Percentiles rank a stretch among this genome's conserved stretches.
Evolutionary conservation across 2,888 invertebrate species (phyloP).

Genomic region (Trichogramma evanescens): DNA sequence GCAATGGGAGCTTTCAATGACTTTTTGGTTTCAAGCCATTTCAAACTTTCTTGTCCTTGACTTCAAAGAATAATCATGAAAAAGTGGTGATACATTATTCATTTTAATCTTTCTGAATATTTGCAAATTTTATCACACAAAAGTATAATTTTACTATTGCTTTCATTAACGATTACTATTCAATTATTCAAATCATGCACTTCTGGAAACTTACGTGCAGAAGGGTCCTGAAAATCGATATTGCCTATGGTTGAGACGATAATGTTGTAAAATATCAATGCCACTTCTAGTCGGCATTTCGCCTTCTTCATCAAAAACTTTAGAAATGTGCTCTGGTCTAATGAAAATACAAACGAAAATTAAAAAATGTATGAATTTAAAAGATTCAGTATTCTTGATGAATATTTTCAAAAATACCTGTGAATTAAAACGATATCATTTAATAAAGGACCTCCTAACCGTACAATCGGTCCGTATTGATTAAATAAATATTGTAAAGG

Average conservation of each 20-base stretch:
- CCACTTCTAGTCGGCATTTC: slow-evolving; percentile 56
- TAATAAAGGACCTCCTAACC: slow-evolving; percentile 59
- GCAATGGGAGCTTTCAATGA: slow-evolving; percentile 51
- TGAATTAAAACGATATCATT: slow-evolving; percentile 57
- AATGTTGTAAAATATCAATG: slow-evolving; percentile 60
- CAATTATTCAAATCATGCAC: not conserved
- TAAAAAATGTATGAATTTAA: not conserved
- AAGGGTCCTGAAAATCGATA: slow-evolving; percentile 54
- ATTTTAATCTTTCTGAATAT: too few species aligned
- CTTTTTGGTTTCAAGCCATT: slow-evolving; percentile 55
- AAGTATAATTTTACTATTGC: not conserved
- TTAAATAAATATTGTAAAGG: slow-evolving; percentile 49
- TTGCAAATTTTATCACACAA: not conserved
- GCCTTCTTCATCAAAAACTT: slow-evolving; percentile 58
- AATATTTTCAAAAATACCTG: slow-evolving; percentile 22
- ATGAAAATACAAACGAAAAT: not conserved
- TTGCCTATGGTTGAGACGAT: slow-evolving; percentile 54
- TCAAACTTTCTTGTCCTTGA: slow-evolving; percentile 47
- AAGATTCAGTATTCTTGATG: too few species aligned
- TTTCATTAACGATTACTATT: not conserved
- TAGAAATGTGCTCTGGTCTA: slow-evolving; percentile 59
- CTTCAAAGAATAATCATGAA: not conserved
- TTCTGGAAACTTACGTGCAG: slow-evolving; percentile 50
- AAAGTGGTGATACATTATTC: not conserved
- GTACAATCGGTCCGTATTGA: slow-evolving; percentile 60